A percentile compares a stretch with the other conserved stretches of the same genome.
Evolutionary conservation across 2,888 invertebrate species (phyloP).

Genomic region (Synergus itoensis): DNA sequence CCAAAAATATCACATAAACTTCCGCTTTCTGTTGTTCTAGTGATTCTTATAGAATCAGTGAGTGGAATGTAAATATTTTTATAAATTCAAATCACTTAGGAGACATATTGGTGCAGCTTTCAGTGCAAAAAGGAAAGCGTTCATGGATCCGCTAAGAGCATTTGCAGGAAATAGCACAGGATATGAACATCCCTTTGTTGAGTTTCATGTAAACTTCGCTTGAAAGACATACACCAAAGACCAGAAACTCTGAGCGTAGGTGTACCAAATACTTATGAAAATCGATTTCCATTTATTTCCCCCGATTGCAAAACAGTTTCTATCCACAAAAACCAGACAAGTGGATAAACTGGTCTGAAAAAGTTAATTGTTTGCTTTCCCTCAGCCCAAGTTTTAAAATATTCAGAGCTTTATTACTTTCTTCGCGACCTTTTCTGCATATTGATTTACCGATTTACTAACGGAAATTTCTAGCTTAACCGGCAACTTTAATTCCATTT

Average conservation of each 20-base stretch:
- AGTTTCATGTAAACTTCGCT: background rate
- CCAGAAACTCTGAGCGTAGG: background rate
- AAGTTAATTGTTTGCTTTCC: background rate
- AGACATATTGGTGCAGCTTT: background rate
- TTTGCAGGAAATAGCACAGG: background rate
- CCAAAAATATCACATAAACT: no score
- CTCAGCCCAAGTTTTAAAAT: background rate
- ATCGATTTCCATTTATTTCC: background rate
- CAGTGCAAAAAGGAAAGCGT: background rate
- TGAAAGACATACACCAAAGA: background rate
- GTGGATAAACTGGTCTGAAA: background rate
- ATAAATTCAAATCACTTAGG: background rate
- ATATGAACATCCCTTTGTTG: background rate
- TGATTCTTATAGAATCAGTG: background rate
- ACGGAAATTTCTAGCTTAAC: background rate
- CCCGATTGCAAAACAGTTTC: background rate
- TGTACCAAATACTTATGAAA: background rate
- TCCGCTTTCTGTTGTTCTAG: no score
- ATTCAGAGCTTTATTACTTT: background rate
- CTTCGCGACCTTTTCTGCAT: background rate
- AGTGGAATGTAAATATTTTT: background rate
- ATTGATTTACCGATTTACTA: background rate
- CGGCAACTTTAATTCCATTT: background rate
- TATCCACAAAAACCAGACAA: background rate
- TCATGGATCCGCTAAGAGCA: background rate